phyloP scores from a whole-genome alignment of 2,888 invertebrate species.

The Aspidiotus rigidus region DNA sequence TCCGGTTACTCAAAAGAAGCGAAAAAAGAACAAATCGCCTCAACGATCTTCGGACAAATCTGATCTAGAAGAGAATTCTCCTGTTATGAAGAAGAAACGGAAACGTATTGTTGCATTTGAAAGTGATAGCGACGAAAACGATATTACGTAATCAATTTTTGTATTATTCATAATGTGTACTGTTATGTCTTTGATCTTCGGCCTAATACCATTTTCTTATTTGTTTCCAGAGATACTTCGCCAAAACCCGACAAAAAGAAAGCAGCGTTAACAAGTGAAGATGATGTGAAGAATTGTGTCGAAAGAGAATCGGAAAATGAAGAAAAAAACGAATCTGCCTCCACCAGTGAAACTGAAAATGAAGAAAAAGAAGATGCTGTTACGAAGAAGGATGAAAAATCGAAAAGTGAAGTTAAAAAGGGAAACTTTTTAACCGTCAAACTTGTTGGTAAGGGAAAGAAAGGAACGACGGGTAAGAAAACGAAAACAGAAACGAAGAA shows the following conservation, averaged over 20 bases:
- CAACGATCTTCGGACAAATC: not conserved
- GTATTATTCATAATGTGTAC: too few species aligned
- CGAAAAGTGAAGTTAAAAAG: not conserved
- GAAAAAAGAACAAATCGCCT: too few species aligned
- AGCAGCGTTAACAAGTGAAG: not conserved
- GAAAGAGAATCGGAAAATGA: not conserved
- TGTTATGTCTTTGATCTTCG: too few species aligned
- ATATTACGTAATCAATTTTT: not conserved
- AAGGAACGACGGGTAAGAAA: slow-evolving; percentile 34
- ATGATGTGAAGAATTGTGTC: not conserved
- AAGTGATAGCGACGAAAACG: not conserved
- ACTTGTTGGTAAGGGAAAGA: not conserved
- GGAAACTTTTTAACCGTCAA: not conserved
- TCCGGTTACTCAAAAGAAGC: too few species aligned
- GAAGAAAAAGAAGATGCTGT: slow-evolving; percentile 1
- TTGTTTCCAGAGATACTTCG: not conserved
- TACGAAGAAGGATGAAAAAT: not conserved
- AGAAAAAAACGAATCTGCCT: not conserved
- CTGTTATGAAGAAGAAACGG: not conserved
- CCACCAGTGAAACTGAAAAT: not conserved
- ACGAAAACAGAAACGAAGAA: slow-evolving; percentile 38
- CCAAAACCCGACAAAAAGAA: not conserved
- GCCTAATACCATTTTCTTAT: too few species aligned
- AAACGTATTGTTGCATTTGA: not conserved
- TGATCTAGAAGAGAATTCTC: not conserved